Evolutionary conservation across 2,888 invertebrate genomes (phyloP), one percentile per base, ranked within the genome.

Genomic region (Tetheella fluctuosa): DNA sequence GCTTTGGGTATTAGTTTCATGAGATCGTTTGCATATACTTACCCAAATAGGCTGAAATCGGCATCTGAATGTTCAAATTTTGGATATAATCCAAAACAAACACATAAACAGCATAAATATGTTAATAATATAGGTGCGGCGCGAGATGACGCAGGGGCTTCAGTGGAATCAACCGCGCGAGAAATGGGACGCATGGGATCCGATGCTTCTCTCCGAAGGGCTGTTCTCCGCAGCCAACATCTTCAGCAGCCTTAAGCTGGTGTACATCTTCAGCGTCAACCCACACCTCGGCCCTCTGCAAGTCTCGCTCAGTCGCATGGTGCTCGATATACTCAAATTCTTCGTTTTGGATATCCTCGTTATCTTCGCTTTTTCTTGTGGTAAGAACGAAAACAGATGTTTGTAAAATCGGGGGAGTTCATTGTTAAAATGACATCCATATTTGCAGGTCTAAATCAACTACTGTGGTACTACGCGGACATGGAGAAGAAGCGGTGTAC

Each of bases 201-300:
- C 99, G 20, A 99, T 99, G 96, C 95, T 99, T 73, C 86, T 95
- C n/a, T 97, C 98, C 28, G 98, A 98, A 89, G 98, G 98, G 37
- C 95, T 99, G 59, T 99, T 99, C 93, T 99, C 99, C 17, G 98
- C 99, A 20, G 99, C 99, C 69, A 99, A 99, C 93, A 99, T 99
- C 89, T 95, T 87, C 94, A 98, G 97, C 90, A 98, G 97, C 70
- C 94, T 99, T 74, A 99, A 99, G 91, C 94, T 99, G 85, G 98
- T 99, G 77, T 98, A 99, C 94, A 98, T 99, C 90, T 99, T 99
- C 93, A 99, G 98, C 74, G 98, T 99, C 61, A 99, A 98, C 94
- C 98, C 99, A 42, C 98, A 99, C 93, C 94, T 99, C 82, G 99
- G 99, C 66, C 99, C 99, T 66, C 94, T 99, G 74, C 98, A 98